Conservation (phyloP, 2,797 vertebrate species). For the Muscicapa comitata region DNA sequence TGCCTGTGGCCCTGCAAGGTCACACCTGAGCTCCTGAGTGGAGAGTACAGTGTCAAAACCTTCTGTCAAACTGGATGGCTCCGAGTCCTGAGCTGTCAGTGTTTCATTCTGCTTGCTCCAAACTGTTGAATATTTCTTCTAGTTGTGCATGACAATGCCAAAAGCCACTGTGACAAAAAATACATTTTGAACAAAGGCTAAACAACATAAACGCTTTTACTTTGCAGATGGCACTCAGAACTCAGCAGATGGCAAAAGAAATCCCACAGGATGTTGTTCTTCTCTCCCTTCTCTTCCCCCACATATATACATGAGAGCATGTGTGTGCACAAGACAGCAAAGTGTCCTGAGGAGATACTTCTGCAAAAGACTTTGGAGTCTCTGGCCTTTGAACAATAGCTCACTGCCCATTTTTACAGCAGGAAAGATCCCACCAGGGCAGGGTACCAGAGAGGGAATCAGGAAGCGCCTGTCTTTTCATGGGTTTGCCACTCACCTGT, state of each 20-base stretch:
- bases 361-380: neutral
- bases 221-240: constrained; percentile 57
- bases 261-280: constrained; percentile 54
- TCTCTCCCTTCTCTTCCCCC: neutral
- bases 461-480: neutral
- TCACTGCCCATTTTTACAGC: neutral
- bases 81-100: neutral
- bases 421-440: neutral
- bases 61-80: neutral
- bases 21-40: neutral
- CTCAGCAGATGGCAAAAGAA: constrained; percentile 57
- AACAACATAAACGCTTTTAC: constrained; percentile 23
- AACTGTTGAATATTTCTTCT: constrained; percentile 27
- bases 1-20: neutral
- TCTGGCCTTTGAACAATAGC: neutral
- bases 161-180: constrained; percentile 46
- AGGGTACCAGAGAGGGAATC: neutral
- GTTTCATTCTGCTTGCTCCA: neutral
- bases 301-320: neutral
- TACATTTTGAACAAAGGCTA: constrained; percentile 57
- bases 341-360: neutral
- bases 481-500: neutral
- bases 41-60: neutral
- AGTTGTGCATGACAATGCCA: neutral
- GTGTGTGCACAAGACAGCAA: neutral